Conservation (phyloP, 2,113 vertebrate species). For the Delphinus delphis region DNA sequence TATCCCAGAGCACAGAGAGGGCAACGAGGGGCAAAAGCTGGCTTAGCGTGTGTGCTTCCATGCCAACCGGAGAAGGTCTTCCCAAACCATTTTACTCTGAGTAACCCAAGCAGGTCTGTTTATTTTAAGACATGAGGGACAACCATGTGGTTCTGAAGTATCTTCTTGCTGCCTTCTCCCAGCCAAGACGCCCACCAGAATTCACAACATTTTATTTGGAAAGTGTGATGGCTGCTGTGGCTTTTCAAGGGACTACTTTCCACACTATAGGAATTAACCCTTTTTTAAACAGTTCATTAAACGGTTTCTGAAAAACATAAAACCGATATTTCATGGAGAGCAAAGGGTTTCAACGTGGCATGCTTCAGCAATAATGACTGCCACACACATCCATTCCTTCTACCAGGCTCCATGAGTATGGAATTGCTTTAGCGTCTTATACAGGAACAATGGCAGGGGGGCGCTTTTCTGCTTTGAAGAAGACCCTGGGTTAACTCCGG, state of each 20-base stretch:
- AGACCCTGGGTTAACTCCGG: background rate
- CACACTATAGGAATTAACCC: background rate
- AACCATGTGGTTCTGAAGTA: background rate
- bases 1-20: background rate
- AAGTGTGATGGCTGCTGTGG: background rate
- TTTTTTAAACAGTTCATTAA: slow-evolving; percentile 47
- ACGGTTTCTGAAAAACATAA: slow-evolving; percentile 34
- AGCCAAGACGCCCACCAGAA: background rate
- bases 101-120: background rate
- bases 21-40: background rate
- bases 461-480: background rate
- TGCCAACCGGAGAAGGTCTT: background rate
- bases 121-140: background rate
- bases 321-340: background rate
- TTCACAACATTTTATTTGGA: slow-evolving; percentile 46
- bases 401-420: background rate
- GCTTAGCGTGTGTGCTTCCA: background rate
- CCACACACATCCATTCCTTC: background rate
- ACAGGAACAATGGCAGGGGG: background rate
- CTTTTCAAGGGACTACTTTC: background rate
- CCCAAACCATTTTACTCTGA: background rate
- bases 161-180: background rate
- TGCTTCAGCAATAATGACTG: background rate
- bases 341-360: background rate
- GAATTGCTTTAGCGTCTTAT: slow-evolving; percentile 2